phyloP scores from a whole-genome alignment of 1,140 invertebrate species.

The Cecropterus lyciades region DNA sequence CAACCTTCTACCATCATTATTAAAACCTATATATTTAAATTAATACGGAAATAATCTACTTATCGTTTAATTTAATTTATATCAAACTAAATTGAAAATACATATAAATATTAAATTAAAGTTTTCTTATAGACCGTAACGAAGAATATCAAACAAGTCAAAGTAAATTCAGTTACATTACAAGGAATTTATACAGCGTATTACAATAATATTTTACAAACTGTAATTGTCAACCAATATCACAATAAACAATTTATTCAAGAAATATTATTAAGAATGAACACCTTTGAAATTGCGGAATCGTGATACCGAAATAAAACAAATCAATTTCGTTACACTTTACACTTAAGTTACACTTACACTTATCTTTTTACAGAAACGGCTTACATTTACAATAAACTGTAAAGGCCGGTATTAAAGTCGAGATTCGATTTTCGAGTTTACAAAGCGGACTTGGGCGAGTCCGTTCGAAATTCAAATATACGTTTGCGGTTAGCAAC shows the following conservation, averaged over 20 bases:
- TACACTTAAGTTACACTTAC: constrained; percentile 34
- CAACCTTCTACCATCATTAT: no score
- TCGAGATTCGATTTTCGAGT: constrained; percentile 13
- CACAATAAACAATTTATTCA: constrained; percentile 27
- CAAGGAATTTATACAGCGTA: no score
- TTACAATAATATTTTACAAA: no score
- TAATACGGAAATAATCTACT: no score
- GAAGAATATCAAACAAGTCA: no score
- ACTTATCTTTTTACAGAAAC: constrained; percentile 33
- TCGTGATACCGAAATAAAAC: constrained; percentile 32
- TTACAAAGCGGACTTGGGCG: constrained; percentile 5
- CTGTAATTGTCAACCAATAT: constrained; percentile 13
- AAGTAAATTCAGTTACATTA: no score
- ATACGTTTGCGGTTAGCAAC: not conserved
- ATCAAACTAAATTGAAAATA: no score
- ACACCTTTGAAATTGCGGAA: constrained; percentile 27
- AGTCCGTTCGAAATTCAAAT: constrained; percentile 15
- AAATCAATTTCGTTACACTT: constrained; percentile 37
- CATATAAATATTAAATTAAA: no score
- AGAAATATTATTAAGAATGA: constrained; percentile 26
- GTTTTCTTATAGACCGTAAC: no score
- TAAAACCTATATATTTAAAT: no score
- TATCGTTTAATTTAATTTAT: no score
- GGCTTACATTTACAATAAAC: constrained; percentile 18
- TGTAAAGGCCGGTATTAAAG: not conserved